phyloP scores from a whole-genome alignment of 2,113 vertebrate genomes.

The Sakesphorus luctuosus region DNA sequence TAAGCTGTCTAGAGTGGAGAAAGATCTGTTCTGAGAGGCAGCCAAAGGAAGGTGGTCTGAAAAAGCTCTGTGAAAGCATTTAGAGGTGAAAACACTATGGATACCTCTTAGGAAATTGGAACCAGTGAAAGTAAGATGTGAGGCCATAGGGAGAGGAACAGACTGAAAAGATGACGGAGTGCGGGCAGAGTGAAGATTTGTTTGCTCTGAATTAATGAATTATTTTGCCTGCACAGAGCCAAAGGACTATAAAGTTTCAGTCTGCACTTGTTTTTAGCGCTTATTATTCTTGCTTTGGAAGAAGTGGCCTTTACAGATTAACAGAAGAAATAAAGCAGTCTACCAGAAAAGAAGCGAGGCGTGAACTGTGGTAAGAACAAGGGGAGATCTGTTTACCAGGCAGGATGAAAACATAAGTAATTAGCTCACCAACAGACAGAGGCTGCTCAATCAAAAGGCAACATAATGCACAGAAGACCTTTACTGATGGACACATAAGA shows the following conservation, averaged over 20 bases:
- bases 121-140: background rate
- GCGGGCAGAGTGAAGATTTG: background rate
- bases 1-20: background rate
- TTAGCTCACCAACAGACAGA: conserved; percentile 12
- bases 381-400: conserved; percentile 29
- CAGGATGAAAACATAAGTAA: conserved; percentile 19
- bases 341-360: background rate
- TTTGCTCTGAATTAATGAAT: background rate
- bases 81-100: background rate
- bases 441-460: background rate
- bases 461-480: background rate
- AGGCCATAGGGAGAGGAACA: background rate
- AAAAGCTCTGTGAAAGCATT: background rate
- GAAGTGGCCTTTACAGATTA: background rate
- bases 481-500: background rate
- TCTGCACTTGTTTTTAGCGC: background rate
- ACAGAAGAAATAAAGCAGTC: conserved; percentile 26
- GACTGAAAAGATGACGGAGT: background rate
- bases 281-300: conserved; percentile 23
- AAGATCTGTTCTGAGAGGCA: background rate
- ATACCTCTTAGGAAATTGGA: background rate
- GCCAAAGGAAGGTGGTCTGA: background rate
- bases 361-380: background rate
- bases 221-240: background rate
- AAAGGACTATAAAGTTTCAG: background rate